Evolutionary conservation across 2,888 invertebrate species (phyloP).

Genomic region (Atherix ibis): DNA sequence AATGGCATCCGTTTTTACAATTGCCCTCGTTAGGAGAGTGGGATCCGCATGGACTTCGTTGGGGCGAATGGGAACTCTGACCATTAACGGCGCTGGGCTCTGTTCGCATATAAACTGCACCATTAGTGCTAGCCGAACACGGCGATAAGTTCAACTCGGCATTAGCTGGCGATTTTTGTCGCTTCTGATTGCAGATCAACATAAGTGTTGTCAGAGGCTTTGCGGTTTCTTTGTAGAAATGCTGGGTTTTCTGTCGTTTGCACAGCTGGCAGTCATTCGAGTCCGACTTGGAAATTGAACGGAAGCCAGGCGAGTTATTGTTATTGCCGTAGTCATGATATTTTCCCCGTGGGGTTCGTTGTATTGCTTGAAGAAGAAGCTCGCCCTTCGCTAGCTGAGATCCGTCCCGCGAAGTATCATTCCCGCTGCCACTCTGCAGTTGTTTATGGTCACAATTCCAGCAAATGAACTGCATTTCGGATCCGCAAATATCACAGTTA

Average conservation of each 20-base stretch:
- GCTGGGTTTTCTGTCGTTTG: conserved; percentile 32
- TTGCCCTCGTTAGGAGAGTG: not conserved
- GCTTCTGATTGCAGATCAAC: not conserved
- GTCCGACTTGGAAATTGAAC: conserved; percentile 10
- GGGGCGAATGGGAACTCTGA: not conserved
- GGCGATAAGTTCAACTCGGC: not conserved
- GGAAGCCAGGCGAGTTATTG: conserved; percentile 26
- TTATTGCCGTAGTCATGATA: conserved; percentile 28
- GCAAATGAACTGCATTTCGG: conserved; percentile 28
- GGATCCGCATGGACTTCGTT: not conserved
- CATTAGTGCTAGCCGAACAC: not conserved
- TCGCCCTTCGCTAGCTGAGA: conserved; percentile 36
- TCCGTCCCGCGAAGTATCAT: conserved; percentile 10
- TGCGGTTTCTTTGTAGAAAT: no score
- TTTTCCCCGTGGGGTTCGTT: conserved; percentile 34
- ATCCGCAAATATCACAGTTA: conserved; percentile 23
- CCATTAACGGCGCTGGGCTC: not conserved
- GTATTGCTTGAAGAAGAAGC: conserved; percentile 38
- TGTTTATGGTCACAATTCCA: conserved; percentile 20
- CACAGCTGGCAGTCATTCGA: conserved; percentile 27
- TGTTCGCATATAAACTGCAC: no score
- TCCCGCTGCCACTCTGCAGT: conserved; percentile 6
- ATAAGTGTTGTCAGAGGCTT: no score
- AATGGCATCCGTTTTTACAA: not conserved
- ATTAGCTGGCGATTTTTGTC: not conserved